Percentiles rank a stretch among this genome's conserved stretches.
phyloP scores from a whole-genome alignment of 1,140 invertebrate species.

The Drosophila erecta region DNA sequence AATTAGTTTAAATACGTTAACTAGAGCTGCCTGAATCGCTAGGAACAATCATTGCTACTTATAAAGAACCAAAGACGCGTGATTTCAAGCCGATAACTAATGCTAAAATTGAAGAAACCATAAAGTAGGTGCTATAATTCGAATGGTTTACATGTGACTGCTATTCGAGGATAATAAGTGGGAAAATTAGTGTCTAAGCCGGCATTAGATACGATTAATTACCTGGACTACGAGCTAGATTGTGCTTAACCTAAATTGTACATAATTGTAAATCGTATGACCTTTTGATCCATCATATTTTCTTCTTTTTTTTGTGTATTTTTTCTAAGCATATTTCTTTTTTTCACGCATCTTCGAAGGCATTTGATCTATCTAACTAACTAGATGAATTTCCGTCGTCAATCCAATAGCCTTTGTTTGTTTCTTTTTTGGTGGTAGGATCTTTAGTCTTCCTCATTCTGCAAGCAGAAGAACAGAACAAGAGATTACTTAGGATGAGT shows the following conservation, averaged over 20 bases:
- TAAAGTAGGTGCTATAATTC: conserved; percentile 30
- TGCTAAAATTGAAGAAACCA: conserved; percentile 40
- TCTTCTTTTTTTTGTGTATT: conserved; percentile 26
- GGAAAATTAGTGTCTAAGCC: conserved; percentile 75
- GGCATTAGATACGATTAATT: conserved; percentile 74
- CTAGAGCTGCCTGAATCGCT: conserved; percentile 75
- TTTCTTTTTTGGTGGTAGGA: conserved; percentile 27
- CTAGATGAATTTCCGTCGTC: conserved; percentile 63
- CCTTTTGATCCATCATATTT: conserved; percentile 30
- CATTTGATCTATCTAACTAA: conserved; percentile 83
- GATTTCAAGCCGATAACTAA: conserved; percentile 16
- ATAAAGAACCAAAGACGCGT: conserved; percentile 26
- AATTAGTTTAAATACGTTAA: conserved; percentile 66
- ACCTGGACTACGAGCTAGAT: conserved; percentile 54
- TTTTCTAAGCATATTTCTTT: conserved; percentile 48
- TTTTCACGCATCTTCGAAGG: conserved; percentile 77
- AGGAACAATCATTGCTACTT: conserved; percentile 78
- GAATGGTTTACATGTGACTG: conserved; percentile 36
- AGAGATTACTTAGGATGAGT: conserved; percentile 2
- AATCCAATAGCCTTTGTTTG: conserved; percentile 70
- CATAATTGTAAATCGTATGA: conserved; percentile 49
- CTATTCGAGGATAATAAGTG: conserved; percentile 52
- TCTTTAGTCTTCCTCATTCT: conserved; percentile 74
- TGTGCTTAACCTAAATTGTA: conserved; percentile 41
- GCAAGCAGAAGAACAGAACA: conserved; percentile 19